Base-by-base conservation (phyloP, 2,888 invertebrate species). In the Caenorhabditis imperialis region DNA sequence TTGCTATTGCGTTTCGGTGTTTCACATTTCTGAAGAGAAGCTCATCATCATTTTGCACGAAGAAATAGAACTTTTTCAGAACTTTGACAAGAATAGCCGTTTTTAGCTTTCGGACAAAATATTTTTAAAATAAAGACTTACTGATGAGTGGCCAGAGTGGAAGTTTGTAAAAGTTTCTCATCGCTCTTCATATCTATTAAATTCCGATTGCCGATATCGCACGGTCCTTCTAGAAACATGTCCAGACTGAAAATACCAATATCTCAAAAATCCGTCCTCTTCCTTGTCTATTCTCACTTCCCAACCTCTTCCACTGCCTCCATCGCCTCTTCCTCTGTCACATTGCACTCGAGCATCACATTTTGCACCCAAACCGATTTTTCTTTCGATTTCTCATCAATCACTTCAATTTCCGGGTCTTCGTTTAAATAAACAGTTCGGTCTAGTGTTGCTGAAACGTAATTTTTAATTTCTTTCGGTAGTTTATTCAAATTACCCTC, bases 281-380 rank as follows among this genome's bases (percentile, higher is more conserved):
- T n/a, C n/a, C n/a, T n/a, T n/a, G n/a, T n/a, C n/a, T n/a, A 51
- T 50, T 27, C 57, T 22, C n/a, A 69, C 58, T 60, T 53, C 20
- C 33, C 40, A 20, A 71, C 55, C 38, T 62, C 62, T 20, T 55
- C 61, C 8, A 57, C 37, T 1, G 48, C 62, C 18, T 47, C 47
- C 8, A 23, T 18, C 0, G 53, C 48, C 18, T 53, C 44, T 30
- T 54, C 48, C 16, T 60, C 50, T 18, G 48, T 45, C 14, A 51
- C 40, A 16, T 53, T 47, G 18, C 30, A 45, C 6, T 30, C 25
- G 3, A 35, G 10, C 0, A 25, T 16, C 38, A 63, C 2, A 33
- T 40, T 65, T 0, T 50, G 23, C n/a, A n/a, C 33, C 57, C 54
- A 57, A 25, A 65, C 7, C 14, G 30, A 55, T 18, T 20, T 42